Evolutionary conservation across 2,113 vertebrate genomes (phyloP), one percentile per base, ranked within the genome.

Genomic region (Rhegmatorhina hoffmannsi): DNA sequence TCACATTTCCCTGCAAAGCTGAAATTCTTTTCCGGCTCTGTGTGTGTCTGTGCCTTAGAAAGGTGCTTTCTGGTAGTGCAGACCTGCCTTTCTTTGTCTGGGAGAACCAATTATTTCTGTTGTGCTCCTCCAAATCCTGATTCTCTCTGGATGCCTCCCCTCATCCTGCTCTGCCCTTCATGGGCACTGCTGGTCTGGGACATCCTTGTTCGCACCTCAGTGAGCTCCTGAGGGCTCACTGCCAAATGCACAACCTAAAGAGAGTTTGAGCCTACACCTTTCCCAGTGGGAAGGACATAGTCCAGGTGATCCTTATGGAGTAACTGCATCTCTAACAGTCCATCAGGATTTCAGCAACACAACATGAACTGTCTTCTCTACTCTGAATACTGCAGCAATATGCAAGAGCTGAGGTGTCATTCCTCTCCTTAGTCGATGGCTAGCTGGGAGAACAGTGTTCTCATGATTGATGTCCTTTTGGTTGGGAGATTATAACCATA

Each of bases 181-280:
- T 7, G 13, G 58, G 14, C 24, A 7, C 43, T 18, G 36, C 40
- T 62, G 67, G 2, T 52, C 13, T 49, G 38, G 49, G 68, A 50
- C 2, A 6, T 29, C 50, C 28, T 62, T 17, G n/a, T 28, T 52
- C 6, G 2, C 5, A 8, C 6, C 2, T 5, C 4, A 2, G 36
- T 34, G 16, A 21, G 38, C n/a, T 72, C n/a, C 56, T 20, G 11
- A 56, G 31, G n/a, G 34, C 78, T 90, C 4, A 1, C 40, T 83
- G 49, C 44, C 20, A 11, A 3, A 1, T 52, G 20, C 43, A 69
- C 20, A 74, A 17, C 23, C 19, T 44, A 17, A 78, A 75, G 33
- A 26, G 70, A 31, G 26, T 25, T 13, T 38, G 53, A 68, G 26
- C 33, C 17, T 82, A 6, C 34, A 26, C 23, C 21, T 79, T 92